Evolutionary conservation across 2,888 invertebrate species (phyloP), one percentile per base, ranked within the genome.

Genomic region (Hanleya hanleyi): DNA sequence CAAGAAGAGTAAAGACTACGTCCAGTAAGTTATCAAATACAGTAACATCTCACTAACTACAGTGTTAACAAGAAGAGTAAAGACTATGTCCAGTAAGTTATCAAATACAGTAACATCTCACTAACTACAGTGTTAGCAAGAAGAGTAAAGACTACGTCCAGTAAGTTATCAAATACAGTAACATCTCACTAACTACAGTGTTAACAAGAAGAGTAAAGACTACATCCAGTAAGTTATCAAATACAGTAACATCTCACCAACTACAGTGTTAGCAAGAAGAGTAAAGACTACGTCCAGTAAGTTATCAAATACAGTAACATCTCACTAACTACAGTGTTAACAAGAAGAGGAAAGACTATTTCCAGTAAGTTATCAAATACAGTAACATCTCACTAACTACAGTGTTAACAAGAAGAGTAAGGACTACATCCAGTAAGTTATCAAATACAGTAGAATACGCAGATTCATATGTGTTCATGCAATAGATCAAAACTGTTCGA

Each of bases 261-360:
- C 91, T 99, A 98, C 91, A 97, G 97, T 91, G 96, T 99, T 88
- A 98, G 99, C 91, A 98, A 98, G 91, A 97, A 97, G 89, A 98
- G 96, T 91, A 95, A 96, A 73, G 96, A 97, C 92, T 99, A 98
- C 91, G 95, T 98, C 85, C 96, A 95, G 95, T 97, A 91, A 93
- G 95, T 92, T 32, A 57, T 22, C 47, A 41, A n/a, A 41, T 15
- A 9, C 18, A 41, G 41, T 41, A 41, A 9, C 98, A 99, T 91
- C 93, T 99, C 22, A 99, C 98, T 88, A 99, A 99, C 91, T 99
- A 98, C 91, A 97, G 97, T 91, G 96, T 99, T 88, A 98, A 99
- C 91, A 98, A 98, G 91, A 97, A 97, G 89, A 98, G 96, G 91
- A 95, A 96, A 73, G 96, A 97, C 92, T 99, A 98, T 91, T 95